Evolutionary conservation across 2,797 vertebrate species (phyloP), one percentile per base, ranked within the genome.

Genomic region (Aselliscus stoliczkanus): DNA sequence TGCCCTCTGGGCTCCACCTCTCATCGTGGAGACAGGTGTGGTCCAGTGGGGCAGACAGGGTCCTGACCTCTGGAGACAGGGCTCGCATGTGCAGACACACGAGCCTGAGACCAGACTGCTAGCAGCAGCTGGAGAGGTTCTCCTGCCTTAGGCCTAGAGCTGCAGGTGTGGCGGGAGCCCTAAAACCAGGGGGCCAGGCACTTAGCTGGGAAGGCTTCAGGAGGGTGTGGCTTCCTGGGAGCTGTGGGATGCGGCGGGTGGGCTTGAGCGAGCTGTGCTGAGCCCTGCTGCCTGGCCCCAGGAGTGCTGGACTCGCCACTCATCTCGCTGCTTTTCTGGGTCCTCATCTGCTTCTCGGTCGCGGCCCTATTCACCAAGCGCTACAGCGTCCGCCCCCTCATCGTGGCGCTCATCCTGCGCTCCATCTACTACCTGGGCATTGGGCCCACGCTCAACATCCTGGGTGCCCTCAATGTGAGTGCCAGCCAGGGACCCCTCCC

Each of bases 401-500:
- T 99, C 0, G 97, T 99, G 77, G 99, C 99, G 0, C 98, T 99
- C 89, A 99, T 99, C 92, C 97, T 99, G 89, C 98, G 99, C 6
- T 99, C 99, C 69, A 99, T 99, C 93, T 99, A 99, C 97, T 99
- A 99, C 98, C 90, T 99, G 13, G 99, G 99, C 97, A 99, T 99
- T 2, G 99, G 99, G 1, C 99, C 99, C 98, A 99, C 99, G 0
- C 99, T 99, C 79, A 98, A 99, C 95, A 98, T 99, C 96, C 98
- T 99, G 92, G 99, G 99, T 0, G 98, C 99, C 0, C 98, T 99
- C 96, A 99, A 99, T 3, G 99, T 99, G 97, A 99, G 99, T 98
- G 73, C 31, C 14, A 0, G 73, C 31, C 14, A 0, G 0, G 91
- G n/a, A 42, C 18, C 37, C 21, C 14, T 39, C 27, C 1, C 21